phyloP scores from a whole-genome alignment of 2,888 invertebrate species.

The Stenurella melanura region DNA sequence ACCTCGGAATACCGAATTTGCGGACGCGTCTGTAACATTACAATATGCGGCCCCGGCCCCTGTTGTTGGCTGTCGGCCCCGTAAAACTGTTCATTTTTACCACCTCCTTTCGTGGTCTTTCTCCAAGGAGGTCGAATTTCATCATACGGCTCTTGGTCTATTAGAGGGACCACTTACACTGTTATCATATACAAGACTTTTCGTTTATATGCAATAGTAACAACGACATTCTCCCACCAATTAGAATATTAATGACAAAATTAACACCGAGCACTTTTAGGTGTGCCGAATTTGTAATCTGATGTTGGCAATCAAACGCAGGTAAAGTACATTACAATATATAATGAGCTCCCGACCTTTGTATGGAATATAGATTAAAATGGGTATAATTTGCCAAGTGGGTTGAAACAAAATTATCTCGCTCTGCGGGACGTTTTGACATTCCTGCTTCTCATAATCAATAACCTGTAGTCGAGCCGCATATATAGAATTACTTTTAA shows the following conservation, averaged over 20 bases:
- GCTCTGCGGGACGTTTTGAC: neutral
- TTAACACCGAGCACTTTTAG: neutral
- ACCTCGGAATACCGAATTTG: too few species aligned
- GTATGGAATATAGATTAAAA: neutral
- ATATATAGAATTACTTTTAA: constrained; percentile 1
- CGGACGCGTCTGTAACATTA: too few species aligned
- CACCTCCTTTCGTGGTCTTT: too few species aligned
- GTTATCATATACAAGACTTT: too few species aligned
- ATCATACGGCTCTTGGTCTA: too few species aligned
- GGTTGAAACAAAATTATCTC: neutral
- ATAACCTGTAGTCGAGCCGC: neutral
- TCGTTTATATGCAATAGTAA: too few species aligned
- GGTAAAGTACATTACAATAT: neutral
- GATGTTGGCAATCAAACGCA: neutral
- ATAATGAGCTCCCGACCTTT: neutral
- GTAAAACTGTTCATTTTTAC: too few species aligned
- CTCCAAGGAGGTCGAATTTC: too few species aligned
- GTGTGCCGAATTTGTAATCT: neutral
- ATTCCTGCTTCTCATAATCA: neutral
- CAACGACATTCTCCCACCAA: too few species aligned
- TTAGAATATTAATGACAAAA: neutral
- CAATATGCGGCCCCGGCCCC: too few species aligned
- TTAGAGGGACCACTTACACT: too few species aligned
- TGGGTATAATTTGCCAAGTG: neutral
- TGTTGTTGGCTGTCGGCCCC: too few species aligned